phyloP scores from a whole-genome alignment of 2,113 vertebrate species.

The Astatotilapia flaviijosephi region DNA sequence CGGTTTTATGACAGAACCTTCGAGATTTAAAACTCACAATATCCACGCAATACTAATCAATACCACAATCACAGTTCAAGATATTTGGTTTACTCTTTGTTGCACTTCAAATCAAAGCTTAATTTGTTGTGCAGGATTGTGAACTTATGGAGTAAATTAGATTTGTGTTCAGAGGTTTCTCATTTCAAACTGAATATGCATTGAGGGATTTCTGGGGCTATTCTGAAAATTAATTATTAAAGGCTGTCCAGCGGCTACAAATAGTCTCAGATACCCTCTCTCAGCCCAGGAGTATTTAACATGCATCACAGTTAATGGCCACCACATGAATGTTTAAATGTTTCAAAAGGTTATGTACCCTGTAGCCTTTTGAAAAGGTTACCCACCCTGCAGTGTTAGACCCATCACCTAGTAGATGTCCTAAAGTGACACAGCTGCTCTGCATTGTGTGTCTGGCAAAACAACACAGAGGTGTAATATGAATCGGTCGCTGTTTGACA shows the following conservation, averaged over 20 bases:
- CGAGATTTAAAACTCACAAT: neutral
- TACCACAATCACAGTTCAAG: neutral
- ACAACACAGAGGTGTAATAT: neutral
- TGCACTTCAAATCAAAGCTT: neutral
- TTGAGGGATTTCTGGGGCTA: neutral
- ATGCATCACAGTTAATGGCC: constrained; percentile 45
- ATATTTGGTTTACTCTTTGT: neutral
- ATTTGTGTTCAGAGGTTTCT: neutral
- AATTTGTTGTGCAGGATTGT: neutral
- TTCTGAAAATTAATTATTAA: constrained; percentile 21
- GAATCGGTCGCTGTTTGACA: neutral
- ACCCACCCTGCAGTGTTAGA: constrained; percentile 20
- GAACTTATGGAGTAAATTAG: neutral
- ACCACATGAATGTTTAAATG: constrained; percentile 46
- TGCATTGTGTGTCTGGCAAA: neutral
- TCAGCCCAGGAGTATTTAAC: constrained; percentile 35
- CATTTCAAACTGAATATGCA: constrained; percentile 1
- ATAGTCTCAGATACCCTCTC: neutral
- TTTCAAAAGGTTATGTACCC: constrained; percentile 55
- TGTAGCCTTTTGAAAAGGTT: constrained; percentile 53
- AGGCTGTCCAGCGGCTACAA: constrained; percentile 12
- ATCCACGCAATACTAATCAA: neutral
- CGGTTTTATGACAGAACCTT: neutral
- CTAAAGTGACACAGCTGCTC: neutral
- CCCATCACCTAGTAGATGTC: constrained; percentile 14